Base-by-base conservation (phyloP, 2,888 invertebrate species). In the Acronicta alni region DNA sequence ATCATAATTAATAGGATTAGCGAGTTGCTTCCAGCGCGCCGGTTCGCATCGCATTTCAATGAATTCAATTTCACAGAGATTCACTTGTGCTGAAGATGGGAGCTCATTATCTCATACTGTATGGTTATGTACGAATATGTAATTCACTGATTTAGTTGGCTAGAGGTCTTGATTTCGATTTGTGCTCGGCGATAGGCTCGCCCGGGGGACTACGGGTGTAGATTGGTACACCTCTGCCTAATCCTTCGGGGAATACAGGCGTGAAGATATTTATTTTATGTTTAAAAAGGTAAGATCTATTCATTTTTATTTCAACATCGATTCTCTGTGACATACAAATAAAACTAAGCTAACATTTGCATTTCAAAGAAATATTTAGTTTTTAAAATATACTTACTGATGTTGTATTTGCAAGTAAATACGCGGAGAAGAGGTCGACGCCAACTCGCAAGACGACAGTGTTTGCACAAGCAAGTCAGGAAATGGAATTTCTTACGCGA, bases 401-500 rank as follows among this genome's bases (percentile, higher is more conserved):
- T 30, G 42, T 16, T 42, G 44, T 47, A 43, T 62, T 45, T 20
- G 18, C 43, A 49, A 61, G 67, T 48, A 80, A 71, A 71, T 55
- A 69, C 32, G 15, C 30, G 17, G 39, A 38, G 43, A 44, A 30
- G 55, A 51, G 57, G 55, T 70, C 55, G 64, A 51, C 47, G 46
- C 30, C n/a, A 66, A 53, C 60, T 65, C 53, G 54, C 57, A 38
- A 48, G 56, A 39, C 57, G 26, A 51, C 61, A 53, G 65, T 82
- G 64, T 85, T 83, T 83, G 76, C 69, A 64, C 74, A 79, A 75
- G 59, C 57, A 60, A 73, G 67, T 23, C 56, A 72, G 82, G 83
- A 83, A 84, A 86, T 86, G 77, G 80, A 82, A 82, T 82, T 83
- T 74, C 77, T 76, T 75, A 72, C 67, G 30, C 30, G 59, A 67